Base-by-base conservation (phyloP, 2,888 invertebrate genomes). In the Eubasilissa splendida region DNA sequence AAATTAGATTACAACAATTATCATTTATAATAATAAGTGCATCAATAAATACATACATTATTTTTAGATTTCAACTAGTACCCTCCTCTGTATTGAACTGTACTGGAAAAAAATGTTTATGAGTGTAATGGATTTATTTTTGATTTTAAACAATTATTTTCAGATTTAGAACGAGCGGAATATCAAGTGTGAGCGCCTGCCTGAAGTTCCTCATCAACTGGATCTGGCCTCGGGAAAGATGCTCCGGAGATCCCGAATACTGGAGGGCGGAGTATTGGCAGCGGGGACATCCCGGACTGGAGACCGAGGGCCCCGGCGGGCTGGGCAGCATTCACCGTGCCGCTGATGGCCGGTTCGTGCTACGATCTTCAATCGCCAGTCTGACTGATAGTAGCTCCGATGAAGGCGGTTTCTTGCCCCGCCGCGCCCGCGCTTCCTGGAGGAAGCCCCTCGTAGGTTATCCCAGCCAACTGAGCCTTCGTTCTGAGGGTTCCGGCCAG, bases 81-180 rank as follows among this genome's bases (percentile, higher is more conserved):
- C 1, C 22, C 22, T 22, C 22, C 22, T 42, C 42, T 42, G 42
- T 42, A 5, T 42, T 42, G 7, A 42, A 7, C n/a, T n/a, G n/a
- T n/a, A n/a, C n/a, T n/a, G n/a, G 2, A 42, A 42, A 7, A 42
- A 42, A 42, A 42, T 42, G 42, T 42, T 42, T 7, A 42, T 7
- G 42, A 7, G 42, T 42, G 4, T 42, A 42, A 7, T 5, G 4
- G 42, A 42, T 42, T 7, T 42, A 42, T 42, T 5, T 42, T 42
- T 42, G 42, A 42, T 42, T 42, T 42, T 42, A 42, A 4, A 42
- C 7, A 42, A 42, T 7, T 42, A 22, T 68, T 63, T 22, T 9
- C 91, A 96, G 96, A 96, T 94, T 94, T 95, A 95, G 96, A 94
- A 94, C 95, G 95, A 93, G 96, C 96, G 93, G 96, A 96, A 94